Conservation (phyloP, 2,888 invertebrate genomes). For the Synanthedon myopaeformis region DNA sequence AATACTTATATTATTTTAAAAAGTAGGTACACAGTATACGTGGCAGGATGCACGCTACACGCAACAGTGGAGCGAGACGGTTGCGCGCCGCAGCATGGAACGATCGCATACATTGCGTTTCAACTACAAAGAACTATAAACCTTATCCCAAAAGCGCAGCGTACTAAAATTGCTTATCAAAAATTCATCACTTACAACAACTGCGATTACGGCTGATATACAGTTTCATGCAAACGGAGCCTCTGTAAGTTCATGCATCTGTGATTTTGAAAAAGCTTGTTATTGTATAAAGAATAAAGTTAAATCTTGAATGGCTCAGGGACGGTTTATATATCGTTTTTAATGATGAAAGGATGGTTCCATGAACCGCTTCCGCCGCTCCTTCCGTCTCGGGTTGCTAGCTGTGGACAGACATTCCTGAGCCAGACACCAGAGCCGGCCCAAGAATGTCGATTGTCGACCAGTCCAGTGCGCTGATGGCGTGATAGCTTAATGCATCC, state of each 20-base stretch:
- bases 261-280: conserved; percentile 9
- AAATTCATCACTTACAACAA: conserved; percentile 13
- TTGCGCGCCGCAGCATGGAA: conserved; percentile 53
- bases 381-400: conserved; percentile 68
- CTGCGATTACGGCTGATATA: conserved; percentile 14
- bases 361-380: conserved; percentile 66
- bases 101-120: conserved; percentile 21
- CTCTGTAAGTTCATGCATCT: conserved; percentile 16
- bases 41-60: conserved; percentile 64
- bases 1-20: conserved; percentile 23
- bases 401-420: conserved; percentile 52
- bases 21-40: conserved; percentile 45
- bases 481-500: conserved; percentile 56
- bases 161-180: conserved; percentile 7
- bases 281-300: conserved; percentile 4
- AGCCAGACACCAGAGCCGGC: conserved; percentile 50
- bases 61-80: conserved; percentile 66
- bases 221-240: conserved; percentile 21
- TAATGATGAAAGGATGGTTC: conserved; percentile 23
- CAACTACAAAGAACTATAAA: conserved; percentile 9
- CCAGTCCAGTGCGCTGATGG: conserved; percentile 44
- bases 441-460: conserved; percentile 59
- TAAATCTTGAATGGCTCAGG: not conserved
- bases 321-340: conserved; percentile 21
- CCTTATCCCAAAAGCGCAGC: conserved; percentile 6